Base-by-base conservation (phyloP, 2,113 vertebrate species). In the Eptatretus burgeri region DNA sequence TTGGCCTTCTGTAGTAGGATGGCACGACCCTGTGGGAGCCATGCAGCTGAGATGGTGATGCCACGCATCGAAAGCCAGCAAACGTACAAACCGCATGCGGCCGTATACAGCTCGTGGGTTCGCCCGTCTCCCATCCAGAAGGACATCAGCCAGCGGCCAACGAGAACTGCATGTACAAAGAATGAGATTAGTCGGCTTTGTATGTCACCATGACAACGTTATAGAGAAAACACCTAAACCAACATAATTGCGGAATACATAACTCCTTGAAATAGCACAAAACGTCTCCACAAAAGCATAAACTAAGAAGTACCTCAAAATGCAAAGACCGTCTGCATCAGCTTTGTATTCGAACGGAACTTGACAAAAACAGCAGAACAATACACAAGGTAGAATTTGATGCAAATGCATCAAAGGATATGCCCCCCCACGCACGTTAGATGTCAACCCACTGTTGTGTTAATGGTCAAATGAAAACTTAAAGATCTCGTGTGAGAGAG, bases 51-150 rank as follows among this genome's bases (percentile, higher is more conserved):
- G 62, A 98, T 84, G 0, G 89, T 94, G 72, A 85, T 72, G 1
- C 85, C 91, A 20, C 91, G 76, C 68, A 95, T 87, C 5, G 83
- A 84, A 16, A 98, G 76, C 91, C 91, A 98, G 67, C 91, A 98
- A 56, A 93, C 85, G 50, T 98, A 98, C 8, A 98, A 82, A 65
- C 91, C 91, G 64, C 91, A 98, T 0, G 91, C 89, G 63, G 91
- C 89, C 1, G 91, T 98, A 76, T 98, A 98, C 62, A 98, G 75
- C 64, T 98, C 91, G 1, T 98, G 91, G 71, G 95, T 96, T 77
- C 94, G 95, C 66, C 87, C 84, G 68, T 75, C 83, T 65, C 89
- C 91, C 11, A 85, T 96, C 91, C 91, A 98, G 75, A 98, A 98
- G 1, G 91, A 98, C 91, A 98, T 98, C 64, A 98, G 69, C 85